A percentile compares a stretch with the other conserved stretches of the same genome.
Evolutionary conservation across 2,888 invertebrate species (phyloP).

Genomic region (Dioctria linearis): DNA sequence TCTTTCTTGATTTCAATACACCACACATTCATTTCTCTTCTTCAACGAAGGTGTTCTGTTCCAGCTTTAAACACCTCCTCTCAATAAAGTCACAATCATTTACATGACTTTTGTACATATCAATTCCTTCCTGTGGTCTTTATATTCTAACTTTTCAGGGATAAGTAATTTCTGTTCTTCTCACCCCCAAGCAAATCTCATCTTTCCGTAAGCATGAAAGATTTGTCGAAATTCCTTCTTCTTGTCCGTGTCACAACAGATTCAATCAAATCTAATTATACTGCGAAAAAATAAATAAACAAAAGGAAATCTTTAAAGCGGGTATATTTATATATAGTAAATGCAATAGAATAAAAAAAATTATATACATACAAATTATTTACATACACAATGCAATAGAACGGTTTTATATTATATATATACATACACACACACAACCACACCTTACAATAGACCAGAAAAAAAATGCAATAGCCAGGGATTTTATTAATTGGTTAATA

Average conservation of each 20-base stretch:
- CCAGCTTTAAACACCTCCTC: no score
- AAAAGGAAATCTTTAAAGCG: slow-evolving; percentile 56
- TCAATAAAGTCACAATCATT: no score
- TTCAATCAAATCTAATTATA: not conserved
- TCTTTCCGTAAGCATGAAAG: not conserved
- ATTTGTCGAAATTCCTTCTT: no score
- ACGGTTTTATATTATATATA: slow-evolving; percentile 67
- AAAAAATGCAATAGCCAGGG: slow-evolving; percentile 69
- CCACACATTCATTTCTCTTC: no score
- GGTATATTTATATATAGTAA: slow-evolving; percentile 60
- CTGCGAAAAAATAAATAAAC: slow-evolving; percentile 18
- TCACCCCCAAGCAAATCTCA: no score
- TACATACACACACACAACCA: slow-evolving; percentile 65
- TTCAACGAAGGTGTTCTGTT: no score
- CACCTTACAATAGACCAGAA: slow-evolving; percentile 70
- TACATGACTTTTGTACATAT: no score
- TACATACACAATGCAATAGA: slow-evolving; percentile 62
- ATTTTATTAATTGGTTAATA: slow-evolving; percentile 60
- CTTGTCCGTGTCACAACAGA: not conserved
- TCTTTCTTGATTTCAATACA: no score
- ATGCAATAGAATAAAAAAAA: slow-evolving; percentile 57
- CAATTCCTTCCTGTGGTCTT: no score
- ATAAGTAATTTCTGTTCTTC: no score
- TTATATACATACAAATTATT: slow-evolving; percentile 62
- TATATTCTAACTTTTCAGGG: no score